Base-by-base conservation (phyloP, 2,113 vertebrate genomes). In the Lycocorax pyrrhopterus region DNA sequence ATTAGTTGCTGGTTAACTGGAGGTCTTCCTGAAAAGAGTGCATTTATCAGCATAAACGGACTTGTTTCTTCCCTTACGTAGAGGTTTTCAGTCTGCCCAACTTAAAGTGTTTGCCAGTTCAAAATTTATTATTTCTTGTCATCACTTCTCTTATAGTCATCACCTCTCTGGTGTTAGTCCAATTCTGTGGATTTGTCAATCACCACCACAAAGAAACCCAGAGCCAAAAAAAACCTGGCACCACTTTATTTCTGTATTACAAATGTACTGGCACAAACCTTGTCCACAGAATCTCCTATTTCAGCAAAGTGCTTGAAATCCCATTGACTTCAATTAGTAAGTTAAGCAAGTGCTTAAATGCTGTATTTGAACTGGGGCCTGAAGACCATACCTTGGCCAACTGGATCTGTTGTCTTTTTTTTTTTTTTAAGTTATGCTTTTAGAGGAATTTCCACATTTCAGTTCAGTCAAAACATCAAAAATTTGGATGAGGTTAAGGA, bases 151-250 rank as follows among this genome's bases (percentile, higher is more conserved):
- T 89, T 92, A 60, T 9, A 95, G 66, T 92, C 94, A 93, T 96
- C 95, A 95, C 90, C 93, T 95, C 84, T 68, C 83, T 96, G 96
- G 94, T 94, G 46, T 58, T 46, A 86, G 84, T 95, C 94, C 93
- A 96, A 75, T 89, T 87, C 83, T 73, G 88, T 89, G 94, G 92
- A 96, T 97, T 96, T 96, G 94, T 97, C 96, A 96, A 81, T 95
- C 93, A 84, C 66, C 88, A 96, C 94, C 90, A 95, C 83, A 82
- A 93, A 96, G 94, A 96, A 95, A 93, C 13, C 16, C 3, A 2
- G 84, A 90, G 96, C 96, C 96, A 96, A 96, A 96, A 95, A 73
- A 96, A 97, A 96, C 86, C 94, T 92, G 86, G 93, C 83, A 79
- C 2, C 10, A 87, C 88, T 93, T 53, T 83, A 95, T 89, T 94